Evolutionary conservation across 2,113 vertebrate species (phyloP), one percentile per base, ranked within the genome.

Genomic region (Camelus dromedarius): DNA sequence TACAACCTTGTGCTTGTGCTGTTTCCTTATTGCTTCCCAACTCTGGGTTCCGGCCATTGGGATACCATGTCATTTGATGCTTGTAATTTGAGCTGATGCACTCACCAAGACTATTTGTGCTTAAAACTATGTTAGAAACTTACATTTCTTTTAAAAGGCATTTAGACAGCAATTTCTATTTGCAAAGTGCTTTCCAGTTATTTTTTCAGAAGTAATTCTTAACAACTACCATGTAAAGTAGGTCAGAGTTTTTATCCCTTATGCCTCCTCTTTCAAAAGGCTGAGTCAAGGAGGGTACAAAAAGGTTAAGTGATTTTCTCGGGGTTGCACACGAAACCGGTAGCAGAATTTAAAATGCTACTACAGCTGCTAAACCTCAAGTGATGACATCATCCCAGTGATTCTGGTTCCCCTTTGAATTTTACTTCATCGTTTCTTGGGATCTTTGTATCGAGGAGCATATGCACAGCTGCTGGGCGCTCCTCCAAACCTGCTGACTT

Each of bases 111-210:
- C 92, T 90, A 89, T 96, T 96, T 94, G 93, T 96, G 92, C 94
- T 96, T 97, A 96, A 97, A 96, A 91, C 76, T 92, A 67, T 91
- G 80, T 97, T 90, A 85, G 89, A 97, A 98, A 97, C 97, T 98
- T 87, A 73, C 70, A 64, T 95, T 95, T 93, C 81, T n/a, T 93
- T 48, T 64, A 95, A 96, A 97, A 62, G 76, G 70, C 89, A 81
- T 95, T 93, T 97, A 96, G 58, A 79, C 70, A 95, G 95, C 79
- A 90, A 97, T 97, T 96, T 88, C 89, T 96, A 92, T 92, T 96
- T 96, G 96, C 95, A 95, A 97, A 97, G 92, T 91, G 80, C 93
- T 97, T 95, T 76, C 92, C 67, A 85, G 97, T 96, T 77, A 83
- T 96, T 93, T 97, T 67, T 84, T 94, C 88, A 8, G 16, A 96